Evolutionary conservation across 1,140 invertebrate species (phyloP).

Genomic region (Helicoverpa zea): DNA sequence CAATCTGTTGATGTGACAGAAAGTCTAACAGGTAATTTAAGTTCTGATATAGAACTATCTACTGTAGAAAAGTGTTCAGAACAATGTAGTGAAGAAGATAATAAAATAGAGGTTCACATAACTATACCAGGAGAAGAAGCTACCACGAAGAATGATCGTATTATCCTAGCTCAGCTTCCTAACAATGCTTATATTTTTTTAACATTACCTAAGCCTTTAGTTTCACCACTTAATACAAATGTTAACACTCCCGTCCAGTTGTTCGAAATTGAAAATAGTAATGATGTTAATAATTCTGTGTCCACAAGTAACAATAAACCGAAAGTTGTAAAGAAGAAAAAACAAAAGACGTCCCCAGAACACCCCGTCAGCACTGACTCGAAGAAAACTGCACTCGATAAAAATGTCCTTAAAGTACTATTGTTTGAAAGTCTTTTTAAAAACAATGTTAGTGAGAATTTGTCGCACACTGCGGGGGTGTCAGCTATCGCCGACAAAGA

Average conservation of each 20-base stretch:
- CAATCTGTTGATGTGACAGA: neutral
- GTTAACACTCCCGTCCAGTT: constrained; percentile 47
- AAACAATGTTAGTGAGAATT: constrained; percentile 60
- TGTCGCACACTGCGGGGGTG: constrained; percentile 49
- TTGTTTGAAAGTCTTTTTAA: constrained; percentile 67
- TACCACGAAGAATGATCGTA: constrained; percentile 42
- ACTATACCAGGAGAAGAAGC: neutral
- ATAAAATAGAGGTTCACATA: neutral
- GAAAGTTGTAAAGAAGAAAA: constrained; percentile 62
- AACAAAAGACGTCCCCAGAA: constrained; percentile 51
- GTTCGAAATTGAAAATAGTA: constrained; percentile 56
- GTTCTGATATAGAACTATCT: neutral
- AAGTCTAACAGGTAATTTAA: neutral
- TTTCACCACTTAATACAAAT: constrained; percentile 52
- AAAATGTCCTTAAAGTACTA: constrained; percentile 68
- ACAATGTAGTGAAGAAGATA: neutral
- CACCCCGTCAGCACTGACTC: constrained; percentile 34
- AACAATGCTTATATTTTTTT: constrained; percentile 72
- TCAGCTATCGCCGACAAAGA: constrained; percentile 58
- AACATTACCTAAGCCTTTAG: constrained; percentile 69
- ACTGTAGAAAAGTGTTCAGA: neutral
- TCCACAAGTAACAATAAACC: constrained; percentile 49
- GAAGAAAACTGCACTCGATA: constrained; percentile 63
- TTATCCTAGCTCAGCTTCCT: constrained; percentile 57
- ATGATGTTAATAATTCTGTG: constrained; percentile 46